These are phyloP conservation scores for Galleria mellonella DNA, from an alignment of 1,140 invertebrate genomes.

Conservation along the genomic window DNA sequence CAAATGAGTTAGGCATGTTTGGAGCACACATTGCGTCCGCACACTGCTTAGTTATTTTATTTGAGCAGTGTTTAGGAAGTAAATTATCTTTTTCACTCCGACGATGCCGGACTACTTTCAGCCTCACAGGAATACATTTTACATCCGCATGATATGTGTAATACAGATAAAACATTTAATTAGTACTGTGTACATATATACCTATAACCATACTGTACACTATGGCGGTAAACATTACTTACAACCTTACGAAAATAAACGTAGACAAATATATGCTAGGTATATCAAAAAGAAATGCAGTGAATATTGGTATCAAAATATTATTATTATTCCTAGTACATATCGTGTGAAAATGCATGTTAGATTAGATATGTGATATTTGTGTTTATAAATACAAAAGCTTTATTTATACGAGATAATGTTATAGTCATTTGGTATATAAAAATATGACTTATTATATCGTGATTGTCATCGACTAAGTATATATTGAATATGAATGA, in stretches of 20 bases:
- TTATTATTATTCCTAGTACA: slow-evolving; percentile 60
- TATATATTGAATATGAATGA: slow-evolving; percentile 26
- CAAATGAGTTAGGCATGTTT: slow-evolving; percentile 13
- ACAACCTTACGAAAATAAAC: slow-evolving; percentile 53
- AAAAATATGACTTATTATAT: slow-evolving; percentile 62
- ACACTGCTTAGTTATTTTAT: slow-evolving; percentile 10
- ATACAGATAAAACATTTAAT: slow-evolving; percentile 53
- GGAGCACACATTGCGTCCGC: slow-evolving; percentile 42
- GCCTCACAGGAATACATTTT: slow-evolving; percentile 47
- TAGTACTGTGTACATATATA: slow-evolving; percentile 61
- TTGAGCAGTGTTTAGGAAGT: slow-evolving; percentile 40
- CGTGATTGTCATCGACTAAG: slow-evolving; percentile 26
- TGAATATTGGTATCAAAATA: slow-evolving; percentile 71
- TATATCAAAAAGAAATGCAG: slow-evolving; percentile 59
- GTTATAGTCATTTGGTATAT: slow-evolving; percentile 44
- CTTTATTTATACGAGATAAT: slow-evolving; percentile 43
- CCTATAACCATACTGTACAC: slow-evolving; percentile 62
- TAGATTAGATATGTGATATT: slow-evolving; percentile 68
- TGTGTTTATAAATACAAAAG: slow-evolving; percentile 63
- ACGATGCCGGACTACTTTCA: slow-evolving; percentile 41
- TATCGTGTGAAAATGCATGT: slow-evolving; percentile 56
- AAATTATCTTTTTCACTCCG: slow-evolving; percentile 20
- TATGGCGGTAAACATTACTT: slow-evolving; percentile 58
- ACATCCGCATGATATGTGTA: slow-evolving; percentile 67
- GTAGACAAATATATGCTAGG: slow-evolving; percentile 53